Evolutionary conservation across 2,888 invertebrate species (phyloP).

Genomic region (Glaucopsyche alexis): DNA sequence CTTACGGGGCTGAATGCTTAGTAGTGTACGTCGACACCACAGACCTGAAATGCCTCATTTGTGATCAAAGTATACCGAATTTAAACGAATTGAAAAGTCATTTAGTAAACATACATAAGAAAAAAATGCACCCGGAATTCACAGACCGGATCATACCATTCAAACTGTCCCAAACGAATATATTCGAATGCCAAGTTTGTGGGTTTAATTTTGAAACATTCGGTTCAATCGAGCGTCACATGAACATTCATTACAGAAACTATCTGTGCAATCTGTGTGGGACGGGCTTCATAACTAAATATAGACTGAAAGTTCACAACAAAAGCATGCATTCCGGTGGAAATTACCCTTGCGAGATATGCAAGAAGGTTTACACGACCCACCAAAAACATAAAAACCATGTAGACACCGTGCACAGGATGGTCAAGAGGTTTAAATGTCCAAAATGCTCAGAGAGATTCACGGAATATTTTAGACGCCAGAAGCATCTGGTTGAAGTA

Average conservation of each 20-base stretch:
- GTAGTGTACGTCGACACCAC: constrained; percentile 65
- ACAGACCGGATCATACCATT: constrained; percentile 64
- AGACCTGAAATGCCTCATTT: constrained; percentile 56
- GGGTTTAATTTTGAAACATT: constrained; percentile 64
- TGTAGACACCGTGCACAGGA: constrained; percentile 56
- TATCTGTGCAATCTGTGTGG: constrained; percentile 66
- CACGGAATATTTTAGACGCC: constrained; percentile 60
- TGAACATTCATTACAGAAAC: constrained; percentile 68
- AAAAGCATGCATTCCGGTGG: constrained; percentile 61
- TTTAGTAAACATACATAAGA: constrained; percentile 54
- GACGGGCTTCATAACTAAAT: constrained; percentile 62
- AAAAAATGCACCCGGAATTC: constrained; percentile 51
- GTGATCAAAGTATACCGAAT: constrained; percentile 45
- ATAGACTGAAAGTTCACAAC: constrained; percentile 59
- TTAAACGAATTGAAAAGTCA: constrained; percentile 58
- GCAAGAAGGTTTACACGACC: constrained; percentile 57
- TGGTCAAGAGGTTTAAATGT: constrained; percentile 60
- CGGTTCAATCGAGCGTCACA: constrained; percentile 65
- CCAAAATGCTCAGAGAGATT: constrained; percentile 61
- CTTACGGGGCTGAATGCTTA: constrained; percentile 56
- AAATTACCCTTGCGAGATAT: constrained; percentile 54
- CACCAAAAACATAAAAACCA: constrained; percentile 62
- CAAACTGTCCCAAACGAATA: constrained; percentile 49
- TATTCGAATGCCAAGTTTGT: constrained; percentile 61
- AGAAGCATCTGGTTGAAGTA: constrained; percentile 59